Percentiles rank a stretch among this genome's conserved stretches.
These are phyloP conservation scores for Thaleichthys pacificus DNA, from an alignment of 2,797 vertebrate species.

Conservation along the genomic window DNA sequence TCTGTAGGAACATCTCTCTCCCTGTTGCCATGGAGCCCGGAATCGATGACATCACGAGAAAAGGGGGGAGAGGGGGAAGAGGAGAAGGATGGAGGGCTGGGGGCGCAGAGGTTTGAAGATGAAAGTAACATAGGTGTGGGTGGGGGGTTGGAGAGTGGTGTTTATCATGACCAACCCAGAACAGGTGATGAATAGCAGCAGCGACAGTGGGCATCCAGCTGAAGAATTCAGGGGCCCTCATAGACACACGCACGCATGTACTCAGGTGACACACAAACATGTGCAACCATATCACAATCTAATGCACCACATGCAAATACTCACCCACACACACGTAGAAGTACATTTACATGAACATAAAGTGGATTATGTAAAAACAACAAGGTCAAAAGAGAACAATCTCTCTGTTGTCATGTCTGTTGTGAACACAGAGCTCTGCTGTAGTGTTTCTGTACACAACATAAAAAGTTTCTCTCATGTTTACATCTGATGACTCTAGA, in stretches of 20 bases:
- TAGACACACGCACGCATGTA: constrained; percentile 20
- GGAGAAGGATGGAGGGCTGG: constrained; percentile 14
- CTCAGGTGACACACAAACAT: too few species aligned
- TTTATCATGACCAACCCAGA: constrained; percentile 32
- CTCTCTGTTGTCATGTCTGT: too few species aligned
- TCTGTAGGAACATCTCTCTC: constrained; percentile 60
- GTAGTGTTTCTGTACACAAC: too few species aligned
- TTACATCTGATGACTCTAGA: too few species aligned
- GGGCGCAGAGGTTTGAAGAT: constrained; percentile 36
- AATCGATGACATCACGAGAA: constrained; percentile 72
- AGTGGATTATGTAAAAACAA: too few species aligned
- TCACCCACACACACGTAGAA: neutral
- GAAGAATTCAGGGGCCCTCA: constrained; percentile 9
- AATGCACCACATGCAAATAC: too few species aligned
- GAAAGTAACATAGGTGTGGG: constrained; percentile 54
- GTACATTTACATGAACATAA: too few species aligned
- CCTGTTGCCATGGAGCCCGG: constrained; percentile 77
- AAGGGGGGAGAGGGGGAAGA: constrained; percentile 3
- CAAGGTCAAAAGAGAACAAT: too few species aligned
- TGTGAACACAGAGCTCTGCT: too few species aligned
- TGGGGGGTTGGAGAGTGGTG: constrained; percentile 23
- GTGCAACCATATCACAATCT: too few species aligned
- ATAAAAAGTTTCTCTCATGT: too few species aligned
- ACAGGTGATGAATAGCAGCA: constrained; percentile 50
- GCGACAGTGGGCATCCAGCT: constrained; percentile 27